These are phyloP conservation scores for Drosophila sp. DNA, from an alignment of 1,140 invertebrate genomes.

Conservation along the genomic window DNA sequence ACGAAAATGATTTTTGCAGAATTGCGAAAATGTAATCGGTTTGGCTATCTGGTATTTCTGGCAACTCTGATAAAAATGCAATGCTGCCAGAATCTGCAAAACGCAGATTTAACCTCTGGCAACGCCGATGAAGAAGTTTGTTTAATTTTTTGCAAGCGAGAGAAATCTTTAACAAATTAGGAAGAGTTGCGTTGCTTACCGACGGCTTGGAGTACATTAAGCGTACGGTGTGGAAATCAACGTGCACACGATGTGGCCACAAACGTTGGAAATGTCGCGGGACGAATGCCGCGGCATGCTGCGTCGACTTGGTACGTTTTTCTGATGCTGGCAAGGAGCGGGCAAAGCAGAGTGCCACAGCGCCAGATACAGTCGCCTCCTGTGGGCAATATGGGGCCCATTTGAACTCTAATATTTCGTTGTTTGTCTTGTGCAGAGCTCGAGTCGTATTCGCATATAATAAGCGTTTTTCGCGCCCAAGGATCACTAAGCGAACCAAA, in stretches of 20 bases:
- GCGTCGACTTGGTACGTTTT: conserved; percentile 88
- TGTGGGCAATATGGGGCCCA: not conserved
- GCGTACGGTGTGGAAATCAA: conserved; percentile 54
- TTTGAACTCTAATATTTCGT: not conserved
- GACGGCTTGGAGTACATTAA: conserved; percentile 47
- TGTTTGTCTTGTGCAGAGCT: conserved; percentile 86
- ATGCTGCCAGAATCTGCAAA: conserved; percentile 1
- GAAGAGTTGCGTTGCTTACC: conserved; percentile 47
- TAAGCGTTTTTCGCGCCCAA: conserved; percentile 95
- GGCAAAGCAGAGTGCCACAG: conserved; percentile 9
- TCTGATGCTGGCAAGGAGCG: conserved; percentile 48
- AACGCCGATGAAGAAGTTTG: conserved; percentile 45
- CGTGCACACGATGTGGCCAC: conserved; percentile 87
- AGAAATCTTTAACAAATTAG: conserved; percentile 54
- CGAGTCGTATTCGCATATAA: conserved; percentile 94
- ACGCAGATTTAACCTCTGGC: conserved; percentile 10
- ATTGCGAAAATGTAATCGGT: not conserved
- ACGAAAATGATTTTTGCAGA: not conserved
- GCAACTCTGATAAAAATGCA: not conserved
- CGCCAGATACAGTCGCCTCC: conserved; percentile 6
- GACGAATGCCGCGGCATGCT: conserved; percentile 94
- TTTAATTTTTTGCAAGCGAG: conserved; percentile 48
- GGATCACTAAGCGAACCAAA: conserved; percentile 93
- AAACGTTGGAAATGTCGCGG: conserved; percentile 89
- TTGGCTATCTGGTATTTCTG: not conserved